phyloP scores from a whole-genome alignment of 2,113 vertebrate species.

The Xenotilapia leptura region DNA sequence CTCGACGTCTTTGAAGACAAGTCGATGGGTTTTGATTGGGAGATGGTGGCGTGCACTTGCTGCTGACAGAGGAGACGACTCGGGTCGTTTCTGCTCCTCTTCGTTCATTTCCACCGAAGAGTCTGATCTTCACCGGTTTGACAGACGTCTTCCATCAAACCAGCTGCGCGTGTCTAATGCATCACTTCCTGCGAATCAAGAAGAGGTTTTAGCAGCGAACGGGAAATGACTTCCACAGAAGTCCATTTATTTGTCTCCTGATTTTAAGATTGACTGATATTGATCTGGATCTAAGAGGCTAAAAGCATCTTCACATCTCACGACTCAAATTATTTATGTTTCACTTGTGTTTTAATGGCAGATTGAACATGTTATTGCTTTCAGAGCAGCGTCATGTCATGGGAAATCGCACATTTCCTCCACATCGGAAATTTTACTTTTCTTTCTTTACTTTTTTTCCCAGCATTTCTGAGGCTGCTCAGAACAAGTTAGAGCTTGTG shows the following conservation, averaged over 20 bases:
- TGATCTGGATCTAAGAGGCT: neutral
- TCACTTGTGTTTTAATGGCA: neutral
- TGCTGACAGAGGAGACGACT: neutral
- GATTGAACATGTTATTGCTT: neutral
- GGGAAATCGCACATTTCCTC: accelerated
- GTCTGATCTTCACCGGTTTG: no score
- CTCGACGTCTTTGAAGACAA: accelerated
- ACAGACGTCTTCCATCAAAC: neutral
- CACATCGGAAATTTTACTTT: neutral
- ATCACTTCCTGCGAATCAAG: neutral
- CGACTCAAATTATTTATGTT: neutral
- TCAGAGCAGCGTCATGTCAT: neutral
- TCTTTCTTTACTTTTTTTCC: neutral
- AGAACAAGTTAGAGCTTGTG: neutral
- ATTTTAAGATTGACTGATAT: neutral
- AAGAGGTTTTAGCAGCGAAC: neutral
- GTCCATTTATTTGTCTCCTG: neutral
- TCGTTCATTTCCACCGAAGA: accelerated
- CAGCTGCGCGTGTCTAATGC: neutral
- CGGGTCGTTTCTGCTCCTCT: neutral
- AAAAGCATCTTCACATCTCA: neutral
- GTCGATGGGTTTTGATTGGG: neutral
- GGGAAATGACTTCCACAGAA: neutral
- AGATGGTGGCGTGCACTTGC: neutral
- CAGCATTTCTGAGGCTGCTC: neutral